phyloP scores from a whole-genome alignment of 1,140 invertebrate species.

The Saccostrea echinata region DNA sequence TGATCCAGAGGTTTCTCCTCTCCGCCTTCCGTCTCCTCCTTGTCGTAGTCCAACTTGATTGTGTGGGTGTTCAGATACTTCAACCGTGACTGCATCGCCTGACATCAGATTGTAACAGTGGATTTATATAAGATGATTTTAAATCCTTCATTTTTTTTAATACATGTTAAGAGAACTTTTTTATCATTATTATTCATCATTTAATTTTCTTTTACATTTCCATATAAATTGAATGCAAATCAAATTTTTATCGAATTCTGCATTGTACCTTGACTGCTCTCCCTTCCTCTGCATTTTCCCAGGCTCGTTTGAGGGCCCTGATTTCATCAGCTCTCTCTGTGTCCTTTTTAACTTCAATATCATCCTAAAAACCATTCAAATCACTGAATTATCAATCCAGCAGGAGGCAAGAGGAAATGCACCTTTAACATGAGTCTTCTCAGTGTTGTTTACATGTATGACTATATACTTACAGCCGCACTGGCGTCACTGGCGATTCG shows the following conservation, averaged over 20 bases:
- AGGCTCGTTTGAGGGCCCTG: constrained; percentile 78
- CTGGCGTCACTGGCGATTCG: constrained; percentile 76
- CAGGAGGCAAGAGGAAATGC: background rate
- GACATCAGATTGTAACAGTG: constrained; percentile 22
- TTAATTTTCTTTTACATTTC: too few species aligned
- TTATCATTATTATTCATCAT: too few species aligned
- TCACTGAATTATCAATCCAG: background rate
- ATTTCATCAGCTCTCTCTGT: constrained; percentile 79
- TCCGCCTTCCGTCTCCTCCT: constrained; percentile 63
- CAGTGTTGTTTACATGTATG: background rate
- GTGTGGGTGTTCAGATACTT: constrained; percentile 77
- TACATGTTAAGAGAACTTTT: too few species aligned
- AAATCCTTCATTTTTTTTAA: background rate
- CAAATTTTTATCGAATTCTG: too few species aligned
- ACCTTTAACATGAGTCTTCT: background rate
- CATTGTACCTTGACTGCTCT: constrained; percentile 75
- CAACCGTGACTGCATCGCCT: constrained; percentile 77
- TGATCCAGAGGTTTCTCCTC: constrained; percentile 64
- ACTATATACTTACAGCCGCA: constrained; percentile 66
- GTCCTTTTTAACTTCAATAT: constrained; percentile 79
- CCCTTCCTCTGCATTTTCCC: constrained; percentile 79
- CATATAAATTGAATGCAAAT: too few species aligned
- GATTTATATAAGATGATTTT: background rate
- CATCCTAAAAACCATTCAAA: constrained; percentile 68
- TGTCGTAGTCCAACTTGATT: constrained; percentile 69